Percentiles rank a stretch among this genome's conserved stretches.
Conservation (phyloP, 2,113 vertebrate genomes). For the Oostethus manadensis region DNA sequence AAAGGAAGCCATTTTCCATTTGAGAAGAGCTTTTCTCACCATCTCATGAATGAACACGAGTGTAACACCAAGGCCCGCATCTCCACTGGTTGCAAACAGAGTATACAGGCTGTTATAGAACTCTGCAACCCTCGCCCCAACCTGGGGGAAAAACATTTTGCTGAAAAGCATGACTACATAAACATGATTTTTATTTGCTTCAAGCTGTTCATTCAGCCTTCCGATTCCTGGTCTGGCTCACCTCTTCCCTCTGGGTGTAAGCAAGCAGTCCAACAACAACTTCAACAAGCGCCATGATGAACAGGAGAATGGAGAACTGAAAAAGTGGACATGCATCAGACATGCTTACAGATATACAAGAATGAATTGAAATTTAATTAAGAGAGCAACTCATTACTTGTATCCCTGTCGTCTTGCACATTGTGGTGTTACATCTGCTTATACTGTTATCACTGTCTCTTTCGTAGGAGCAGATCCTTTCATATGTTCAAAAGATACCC, state of each 20-base stretch:
- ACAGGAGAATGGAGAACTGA: slow-evolving; percentile 45
- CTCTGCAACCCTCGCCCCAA: accelerated
- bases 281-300: slow-evolving; percentile 11
- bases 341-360: background rate
- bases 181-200: no score
- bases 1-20: background rate
- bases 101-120: slow-evolving; percentile 47
- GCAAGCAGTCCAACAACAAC: slow-evolving; percentile 28
- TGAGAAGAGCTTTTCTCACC: slow-evolving; percentile 22
- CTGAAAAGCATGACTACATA: background rate
- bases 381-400: no score
- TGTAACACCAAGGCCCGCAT: slow-evolving; percentile 28
- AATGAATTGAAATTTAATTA: no score
- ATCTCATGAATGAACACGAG: slow-evolving; percentile 46
- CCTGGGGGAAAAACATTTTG: slow-evolving; percentile 23
- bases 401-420: no score
- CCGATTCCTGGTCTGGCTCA: slow-evolving; percentile 19
- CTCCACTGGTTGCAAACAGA: slow-evolving; percentile 5
- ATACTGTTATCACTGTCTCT: no score
- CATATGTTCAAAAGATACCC: no score
- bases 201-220: background rate
- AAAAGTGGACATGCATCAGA: background rate
- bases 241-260: slow-evolving; percentile 9
- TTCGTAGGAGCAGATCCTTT: no score
- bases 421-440: no score